Conservation (phyloP, 2,113 vertebrate species). For the Girardinichthys multiradiatus region DNA sequence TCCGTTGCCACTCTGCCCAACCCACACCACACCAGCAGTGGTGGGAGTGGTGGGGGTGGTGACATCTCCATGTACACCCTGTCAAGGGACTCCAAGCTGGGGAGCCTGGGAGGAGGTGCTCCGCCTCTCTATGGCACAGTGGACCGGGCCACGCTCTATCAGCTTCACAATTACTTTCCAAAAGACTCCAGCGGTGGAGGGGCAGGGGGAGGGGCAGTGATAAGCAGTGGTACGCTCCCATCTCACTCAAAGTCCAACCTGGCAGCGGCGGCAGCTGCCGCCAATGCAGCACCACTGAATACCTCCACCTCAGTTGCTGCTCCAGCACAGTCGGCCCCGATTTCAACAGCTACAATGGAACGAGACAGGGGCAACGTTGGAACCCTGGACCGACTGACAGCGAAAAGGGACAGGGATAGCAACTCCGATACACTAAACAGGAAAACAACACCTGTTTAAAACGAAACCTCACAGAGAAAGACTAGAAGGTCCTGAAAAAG, state of each 20-base stretch:
- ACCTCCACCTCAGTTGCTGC: slow-evolving; percentile 79
- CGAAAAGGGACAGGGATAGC: slow-evolving; percentile 82
- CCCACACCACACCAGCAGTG: slow-evolving; percentile 75
- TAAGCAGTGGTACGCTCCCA: slow-evolving; percentile 78
- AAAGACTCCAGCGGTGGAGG: slow-evolving; percentile 78
- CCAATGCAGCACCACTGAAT: slow-evolving; percentile 75
- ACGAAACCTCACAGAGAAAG: slow-evolving; percentile 34
- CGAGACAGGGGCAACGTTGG: slow-evolving; percentile 77
- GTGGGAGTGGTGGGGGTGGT: slow-evolving; percentile 70
- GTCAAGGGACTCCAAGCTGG: slow-evolving; percentile 83
- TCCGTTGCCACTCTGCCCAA: slow-evolving; percentile 84
- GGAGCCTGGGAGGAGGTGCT: slow-evolving; percentile 78
- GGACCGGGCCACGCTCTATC: slow-evolving; percentile 86
- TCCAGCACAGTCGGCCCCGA: slow-evolving; percentile 67
- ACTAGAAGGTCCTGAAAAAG: background rate
- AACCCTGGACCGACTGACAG: slow-evolving; percentile 76
- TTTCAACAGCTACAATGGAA: slow-evolving; percentile 82
- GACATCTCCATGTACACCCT: slow-evolving; percentile 96
- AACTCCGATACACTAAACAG: slow-evolving; percentile 92
- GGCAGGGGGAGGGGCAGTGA: slow-evolving; percentile 50
- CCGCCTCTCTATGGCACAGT: slow-evolving; percentile 82
- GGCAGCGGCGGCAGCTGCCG: slow-evolving; percentile 65
- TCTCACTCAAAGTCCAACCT: slow-evolving; percentile 83
- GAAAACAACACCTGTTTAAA: slow-evolving; percentile 89
- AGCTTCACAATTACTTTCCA: slow-evolving; percentile 91